Base-by-base conservation (phyloP, 1,140 invertebrate genomes). In the Caenorhabditis latens region DNA sequence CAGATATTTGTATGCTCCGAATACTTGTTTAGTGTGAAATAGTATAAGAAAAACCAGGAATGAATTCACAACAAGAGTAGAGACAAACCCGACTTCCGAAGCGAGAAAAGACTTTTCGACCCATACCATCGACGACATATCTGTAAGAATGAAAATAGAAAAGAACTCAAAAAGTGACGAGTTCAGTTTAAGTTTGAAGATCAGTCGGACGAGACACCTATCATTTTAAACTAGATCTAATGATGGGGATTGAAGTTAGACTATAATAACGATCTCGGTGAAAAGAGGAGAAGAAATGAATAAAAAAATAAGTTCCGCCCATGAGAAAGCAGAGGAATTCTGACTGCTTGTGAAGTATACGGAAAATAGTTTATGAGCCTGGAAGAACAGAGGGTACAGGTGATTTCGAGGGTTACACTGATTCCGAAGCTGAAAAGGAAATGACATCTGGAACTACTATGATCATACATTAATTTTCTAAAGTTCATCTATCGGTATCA, bases 11-110 rank as follows among this genome's bases (percentile, higher is more conserved):
- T 79, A 50, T 13, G 71, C 71, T 53, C 46, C 71, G n/a, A 50
- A 50, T 19, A 79, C 71, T 79, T 79, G 46, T 79, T 79, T 79
- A 1, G 71, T 50, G 24, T 79, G 46, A 19, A 48, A 79, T 24
- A 79, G 14, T 14, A 79, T 79, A 5, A 79, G 46, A 50, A 53
- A 42, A 24, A 43, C 71, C 2, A 50, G n/a, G 24, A 79, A 79
- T 24, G 71, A 50, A 24, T 79, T 79, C 13, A 79, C 71, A 24
- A 79, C 24, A 19, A 24, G n/a, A 11, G 46, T 79, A 9, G 43
- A 79, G 71, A 79, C n/a, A 14, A 50, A 79, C 11, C 71, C 71
- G 43, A 79, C 24, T 79, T 79, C 71, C 2, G 71, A 79, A 24
- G 71, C 71, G 7, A 50, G n/a, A 5, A 79, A 48, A 1, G 71